A percentile compares a stretch with the other conserved stretches of the same genome.
Evolutionary conservation across 1,140 invertebrate genomes (phyloP).

Genomic region (Mycetomoellerius zeteki): DNA sequence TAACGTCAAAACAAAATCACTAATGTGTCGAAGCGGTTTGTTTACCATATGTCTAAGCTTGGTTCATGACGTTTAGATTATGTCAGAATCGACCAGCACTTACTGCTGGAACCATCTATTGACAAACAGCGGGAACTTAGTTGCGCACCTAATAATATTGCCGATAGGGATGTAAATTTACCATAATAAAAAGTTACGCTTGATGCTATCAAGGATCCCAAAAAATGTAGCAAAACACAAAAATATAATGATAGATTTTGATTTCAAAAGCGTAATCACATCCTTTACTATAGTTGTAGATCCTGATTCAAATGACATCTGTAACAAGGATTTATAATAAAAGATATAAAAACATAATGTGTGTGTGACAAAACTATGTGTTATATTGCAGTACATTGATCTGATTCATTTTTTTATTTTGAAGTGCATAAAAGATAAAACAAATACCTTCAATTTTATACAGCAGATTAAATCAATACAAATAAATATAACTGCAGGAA

Average conservation of each 20-base stretch:
- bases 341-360: conserved; percentile 47
- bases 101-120: too few relatives aligned
- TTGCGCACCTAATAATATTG: too few relatives aligned
- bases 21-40: too few relatives aligned
- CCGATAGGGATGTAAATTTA: conserved; percentile 80
- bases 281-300: conserved; percentile 90
- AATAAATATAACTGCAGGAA: conserved; percentile 88
- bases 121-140: too few relatives aligned
- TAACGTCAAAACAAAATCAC: too few relatives aligned
- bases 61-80: too few relatives aligned
- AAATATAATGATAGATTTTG: conserved; percentile 89
- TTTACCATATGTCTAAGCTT: too few relatives aligned
- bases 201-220: conserved; percentile 92
- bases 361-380: background rate
- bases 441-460: conserved; percentile 88
- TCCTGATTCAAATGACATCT: conserved; percentile 89
- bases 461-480: conserved; percentile 90
- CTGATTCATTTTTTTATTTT: conserved; percentile 7
- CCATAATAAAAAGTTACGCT: conserved; percentile 94
- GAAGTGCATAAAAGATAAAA: background rate
- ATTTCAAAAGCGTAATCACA: conserved; percentile 88
- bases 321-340: conserved; percentile 63
- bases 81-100: too few relatives aligned
- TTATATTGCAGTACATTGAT: background rate
- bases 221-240: conserved; percentile 90